A percentile compares a stretch with the other conserved stretches of the same genome.
phyloP scores from a whole-genome alignment of 2,113 vertebrate genomes.

The Cavia porcellus region DNA sequence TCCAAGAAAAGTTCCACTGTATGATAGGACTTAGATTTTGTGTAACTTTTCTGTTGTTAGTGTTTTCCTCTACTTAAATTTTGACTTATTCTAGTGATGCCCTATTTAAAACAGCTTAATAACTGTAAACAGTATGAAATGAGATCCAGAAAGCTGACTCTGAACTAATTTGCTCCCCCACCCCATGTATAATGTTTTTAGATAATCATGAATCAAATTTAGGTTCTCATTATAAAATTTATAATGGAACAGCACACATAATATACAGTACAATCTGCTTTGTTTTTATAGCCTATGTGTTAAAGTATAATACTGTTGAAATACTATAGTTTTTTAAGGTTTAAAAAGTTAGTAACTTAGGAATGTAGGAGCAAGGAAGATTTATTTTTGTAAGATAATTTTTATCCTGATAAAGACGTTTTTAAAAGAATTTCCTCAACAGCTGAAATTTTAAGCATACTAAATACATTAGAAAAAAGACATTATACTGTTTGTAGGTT shows the following conservation, averaged over 20 bases:
- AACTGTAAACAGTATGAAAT: background rate
- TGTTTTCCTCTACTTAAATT: background rate
- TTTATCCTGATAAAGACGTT: slow-evolving; percentile 60
- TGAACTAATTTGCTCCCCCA: background rate
- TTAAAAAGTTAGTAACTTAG: slow-evolving; percentile 13
- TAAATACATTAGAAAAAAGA: slow-evolving; percentile 57
- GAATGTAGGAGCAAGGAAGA: background rate
- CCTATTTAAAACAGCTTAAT: slow-evolving; percentile 57
- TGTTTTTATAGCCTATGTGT: slow-evolving; percentile 6
- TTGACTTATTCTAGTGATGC: slow-evolving; percentile 47
- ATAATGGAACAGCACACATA: slow-evolving; percentile 34
- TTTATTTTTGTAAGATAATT: slow-evolving; percentile 73
- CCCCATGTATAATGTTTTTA: background rate
- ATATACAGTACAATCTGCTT: slow-evolving; percentile 8
- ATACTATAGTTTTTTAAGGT: slow-evolving; percentile 38
- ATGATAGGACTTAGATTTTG: background rate
- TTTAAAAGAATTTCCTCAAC: slow-evolving; percentile 29
- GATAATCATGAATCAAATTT: slow-evolving; percentile 31
- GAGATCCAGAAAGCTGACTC: slow-evolving; percentile 30
- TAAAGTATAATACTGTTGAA: slow-evolving; percentile 31
- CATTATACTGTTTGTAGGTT: slow-evolving; percentile 17
- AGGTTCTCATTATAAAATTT: slow-evolving; percentile 59
- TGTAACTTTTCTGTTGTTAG: slow-evolving; percentile 45
- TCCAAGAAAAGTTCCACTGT: background rate
- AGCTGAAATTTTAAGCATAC: slow-evolving; percentile 65